phyloP scores from a whole-genome alignment of 2,113 vertebrate species.

The Gulo gulo region DNA sequence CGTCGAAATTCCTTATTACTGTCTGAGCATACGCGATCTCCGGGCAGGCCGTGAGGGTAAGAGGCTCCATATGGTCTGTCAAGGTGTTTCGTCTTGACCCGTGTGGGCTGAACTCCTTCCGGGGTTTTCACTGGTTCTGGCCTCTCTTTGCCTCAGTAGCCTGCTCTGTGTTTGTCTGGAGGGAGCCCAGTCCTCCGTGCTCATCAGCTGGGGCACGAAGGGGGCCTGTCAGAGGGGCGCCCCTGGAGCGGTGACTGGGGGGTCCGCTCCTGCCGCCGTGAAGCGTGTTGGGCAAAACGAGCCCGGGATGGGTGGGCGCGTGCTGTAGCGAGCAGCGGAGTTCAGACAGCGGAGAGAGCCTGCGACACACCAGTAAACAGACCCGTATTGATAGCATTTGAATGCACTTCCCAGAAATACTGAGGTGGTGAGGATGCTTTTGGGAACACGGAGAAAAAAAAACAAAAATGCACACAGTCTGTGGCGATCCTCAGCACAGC shows the following conservation, averaged over 20 bases:
- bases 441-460: neutral
- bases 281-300: neutral
- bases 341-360: neutral
- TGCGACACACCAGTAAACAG: neutral
- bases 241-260: neutral
- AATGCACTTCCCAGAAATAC: neutral
- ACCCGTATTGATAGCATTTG: neutral
- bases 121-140: neutral
- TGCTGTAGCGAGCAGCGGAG: neutral
- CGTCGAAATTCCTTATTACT: neutral
- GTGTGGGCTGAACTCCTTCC: neutral
- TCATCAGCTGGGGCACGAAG: neutral
- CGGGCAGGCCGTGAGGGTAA: neutral
- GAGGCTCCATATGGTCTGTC: neutral
- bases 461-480: neutral
- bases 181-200: neutral
- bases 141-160: neutral
- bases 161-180: neutral
- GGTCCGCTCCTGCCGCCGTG: neutral
- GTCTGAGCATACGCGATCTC: neutral
- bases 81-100: neutral
- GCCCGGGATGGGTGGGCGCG: accelerated
- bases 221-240: neutral
- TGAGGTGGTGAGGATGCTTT: neutral
- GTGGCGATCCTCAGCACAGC: neutral